phyloP scores from a whole-genome alignment of 1,140 invertebrate genomes.

The Pseudomyrmex gracilis region DNA sequence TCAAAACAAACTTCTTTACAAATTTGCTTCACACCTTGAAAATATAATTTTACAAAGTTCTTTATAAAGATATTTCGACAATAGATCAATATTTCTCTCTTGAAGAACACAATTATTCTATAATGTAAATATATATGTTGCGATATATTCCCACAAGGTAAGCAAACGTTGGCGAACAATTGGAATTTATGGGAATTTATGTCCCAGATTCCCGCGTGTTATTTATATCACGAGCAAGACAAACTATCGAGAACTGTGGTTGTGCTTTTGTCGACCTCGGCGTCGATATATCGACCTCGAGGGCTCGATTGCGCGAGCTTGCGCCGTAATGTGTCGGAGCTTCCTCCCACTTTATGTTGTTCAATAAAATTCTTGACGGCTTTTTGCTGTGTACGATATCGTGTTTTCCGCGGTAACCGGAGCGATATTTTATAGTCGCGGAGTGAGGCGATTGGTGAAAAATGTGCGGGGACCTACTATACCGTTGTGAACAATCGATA shows the following conservation, averaged over 20 bases:
- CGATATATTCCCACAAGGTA: background rate
- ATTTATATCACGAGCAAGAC: constrained; percentile 21
- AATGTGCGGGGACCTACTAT: constrained; percentile 21
- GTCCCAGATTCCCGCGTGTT: constrained; percentile 8
- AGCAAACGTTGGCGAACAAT: background rate
- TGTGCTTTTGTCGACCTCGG: background rate
- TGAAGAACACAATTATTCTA: background rate
- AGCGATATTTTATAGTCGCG: constrained; percentile 40
- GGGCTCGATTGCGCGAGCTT: constrained; percentile 30
- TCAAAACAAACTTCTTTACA: too few species aligned
- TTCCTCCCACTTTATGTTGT: constrained; percentile 18
- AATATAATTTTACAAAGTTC: too few species aligned
- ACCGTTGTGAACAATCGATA: background rate
- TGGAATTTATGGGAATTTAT: constrained; percentile 4
- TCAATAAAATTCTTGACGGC: constrained; percentile 32
- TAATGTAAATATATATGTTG: background rate
- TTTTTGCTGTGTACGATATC: constrained; percentile 20
- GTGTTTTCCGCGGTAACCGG: constrained; percentile 37
- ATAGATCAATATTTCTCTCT: too few species aligned
- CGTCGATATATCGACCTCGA: constrained; percentile 39
- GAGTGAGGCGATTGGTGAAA: constrained; percentile 36
- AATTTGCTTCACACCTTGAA: too few species aligned
- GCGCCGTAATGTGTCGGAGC: constrained; percentile 26
- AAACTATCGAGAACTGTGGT: constrained; percentile 48
- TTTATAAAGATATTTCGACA: too few species aligned